A percentile compares a stretch with the other conserved stretches of the same genome.
Conservation (phyloP, 2,888 invertebrate genomes). For the Ephialtes manifestator region DNA sequence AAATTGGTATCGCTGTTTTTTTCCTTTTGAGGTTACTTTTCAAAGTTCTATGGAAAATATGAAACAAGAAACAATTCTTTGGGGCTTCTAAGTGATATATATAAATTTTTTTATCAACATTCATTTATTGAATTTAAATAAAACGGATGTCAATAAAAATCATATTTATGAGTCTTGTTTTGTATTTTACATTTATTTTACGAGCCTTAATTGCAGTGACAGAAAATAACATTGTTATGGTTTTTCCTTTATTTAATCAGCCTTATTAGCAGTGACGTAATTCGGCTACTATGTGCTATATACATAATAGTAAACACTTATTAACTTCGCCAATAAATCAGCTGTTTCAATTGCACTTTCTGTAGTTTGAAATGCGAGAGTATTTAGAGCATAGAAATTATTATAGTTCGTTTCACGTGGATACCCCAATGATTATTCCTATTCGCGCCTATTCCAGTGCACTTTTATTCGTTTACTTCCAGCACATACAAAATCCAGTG, state of each 20-base stretch:
- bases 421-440: constrained; percentile 1
- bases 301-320: not conserved
- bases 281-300: not conserved
- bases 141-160: no score
- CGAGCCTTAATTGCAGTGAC: no score
- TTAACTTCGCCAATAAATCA: not conserved
- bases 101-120: no score
- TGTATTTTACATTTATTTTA: no score
- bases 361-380: not conserved
- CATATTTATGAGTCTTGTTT: no score
- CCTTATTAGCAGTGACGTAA: not conserved
- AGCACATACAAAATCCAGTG: not conserved
- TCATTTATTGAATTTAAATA: no score
- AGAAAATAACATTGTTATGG: no score
- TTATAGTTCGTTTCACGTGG: no score
- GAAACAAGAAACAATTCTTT: not conserved
- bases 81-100: no score
- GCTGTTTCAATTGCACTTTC: not conserved
- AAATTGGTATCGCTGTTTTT: no score
- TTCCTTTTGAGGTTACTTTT: not conserved
- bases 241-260: not conserved
- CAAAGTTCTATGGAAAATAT: no score
- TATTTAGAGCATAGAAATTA: not conserved
- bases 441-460: not conserved
- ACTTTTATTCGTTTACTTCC: not conserved